Conservation (phyloP, 2,113 vertebrate genomes). For the Sisor rabdophorus region DNA sequence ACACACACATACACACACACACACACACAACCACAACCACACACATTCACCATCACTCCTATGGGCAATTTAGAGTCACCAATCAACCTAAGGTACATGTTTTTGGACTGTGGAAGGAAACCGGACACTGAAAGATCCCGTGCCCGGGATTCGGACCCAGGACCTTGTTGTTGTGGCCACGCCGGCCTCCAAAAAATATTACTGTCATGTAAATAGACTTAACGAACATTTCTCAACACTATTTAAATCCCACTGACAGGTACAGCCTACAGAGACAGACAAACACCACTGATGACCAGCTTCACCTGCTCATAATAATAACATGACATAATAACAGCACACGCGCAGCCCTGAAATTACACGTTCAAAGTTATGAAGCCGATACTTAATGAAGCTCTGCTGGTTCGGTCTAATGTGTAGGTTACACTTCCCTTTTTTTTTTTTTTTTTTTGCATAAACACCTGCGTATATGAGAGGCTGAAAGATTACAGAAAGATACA, state of each 20-base stretch:
- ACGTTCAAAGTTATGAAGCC: slow-evolving; percentile 10
- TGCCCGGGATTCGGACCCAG: no score
- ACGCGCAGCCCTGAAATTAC: background rate
- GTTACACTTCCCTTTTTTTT: slow-evolving; percentile 5
- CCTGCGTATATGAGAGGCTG: background rate
- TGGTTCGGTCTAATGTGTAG: background rate
- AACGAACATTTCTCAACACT: background rate
- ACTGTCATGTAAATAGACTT: background rate
- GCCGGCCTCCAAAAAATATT: no score
- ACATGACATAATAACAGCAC: background rate
- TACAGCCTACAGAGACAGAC: background rate
- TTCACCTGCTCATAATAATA: slow-evolving; percentile 2
- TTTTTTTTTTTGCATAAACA: slow-evolving; percentile 1
- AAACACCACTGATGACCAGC: background rate
- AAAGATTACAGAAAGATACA: background rate
- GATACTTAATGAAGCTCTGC: background rate
- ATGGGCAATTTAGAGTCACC: no score
- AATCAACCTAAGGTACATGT: no score
- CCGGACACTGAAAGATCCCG: no score
- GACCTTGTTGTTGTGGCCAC: background rate
- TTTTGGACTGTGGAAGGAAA: no score
- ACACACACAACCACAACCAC: no score
- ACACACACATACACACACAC: no score
- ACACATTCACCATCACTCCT: no score
- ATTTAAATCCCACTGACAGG: background rate